Percentiles rank a stretch among this genome's conserved stretches.
phyloP scores from a whole-genome alignment of 1,140 invertebrate species.

The Homalodisca vitripennis region DNA sequence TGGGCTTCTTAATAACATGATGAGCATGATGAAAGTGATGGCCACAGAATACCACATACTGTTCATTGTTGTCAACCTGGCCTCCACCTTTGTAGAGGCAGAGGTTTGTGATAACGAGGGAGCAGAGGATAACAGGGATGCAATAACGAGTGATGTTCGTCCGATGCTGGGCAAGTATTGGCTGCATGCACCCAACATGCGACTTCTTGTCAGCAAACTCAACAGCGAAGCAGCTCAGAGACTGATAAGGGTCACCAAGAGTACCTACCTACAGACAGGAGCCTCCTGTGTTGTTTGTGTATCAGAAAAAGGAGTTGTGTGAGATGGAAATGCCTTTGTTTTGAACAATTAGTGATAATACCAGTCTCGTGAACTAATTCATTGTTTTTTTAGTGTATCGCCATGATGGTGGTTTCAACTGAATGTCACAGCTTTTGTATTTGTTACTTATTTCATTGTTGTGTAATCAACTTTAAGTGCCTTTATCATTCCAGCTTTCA shows the following conservation, averaged over 20 bases:
- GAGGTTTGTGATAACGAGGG: constrained; percentile 23
- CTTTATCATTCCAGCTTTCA: no score
- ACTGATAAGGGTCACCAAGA: constrained; percentile 7
- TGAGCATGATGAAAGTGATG: constrained; percentile 33
- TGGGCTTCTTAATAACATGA: constrained; percentile 36
- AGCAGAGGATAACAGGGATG: background rate
- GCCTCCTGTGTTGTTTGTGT: constrained; percentile 6
- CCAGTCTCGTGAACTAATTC: no score
- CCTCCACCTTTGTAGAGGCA: constrained; percentile 25
- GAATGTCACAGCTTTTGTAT: no score
- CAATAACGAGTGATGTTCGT: constrained; percentile 27
- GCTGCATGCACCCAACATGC: constrained; percentile 36
- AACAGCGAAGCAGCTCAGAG: background rate
- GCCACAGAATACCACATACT: constrained; percentile 16
- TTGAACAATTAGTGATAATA: no score
- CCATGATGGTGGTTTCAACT: no score
- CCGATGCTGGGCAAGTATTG: constrained; percentile 40
- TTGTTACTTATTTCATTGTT: no score
- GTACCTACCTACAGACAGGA: constrained; percentile 2
- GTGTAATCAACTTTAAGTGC: no score
- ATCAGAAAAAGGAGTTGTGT: constrained; percentile 41
- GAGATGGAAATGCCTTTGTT: no score
- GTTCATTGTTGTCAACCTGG: constrained; percentile 36
- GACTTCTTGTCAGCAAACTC: constrained; percentile 30
- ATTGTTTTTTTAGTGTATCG: no score